Evolutionary conservation across 2,797 vertebrate species (phyloP).

Genomic region (Lepus oiostolus): DNA sequence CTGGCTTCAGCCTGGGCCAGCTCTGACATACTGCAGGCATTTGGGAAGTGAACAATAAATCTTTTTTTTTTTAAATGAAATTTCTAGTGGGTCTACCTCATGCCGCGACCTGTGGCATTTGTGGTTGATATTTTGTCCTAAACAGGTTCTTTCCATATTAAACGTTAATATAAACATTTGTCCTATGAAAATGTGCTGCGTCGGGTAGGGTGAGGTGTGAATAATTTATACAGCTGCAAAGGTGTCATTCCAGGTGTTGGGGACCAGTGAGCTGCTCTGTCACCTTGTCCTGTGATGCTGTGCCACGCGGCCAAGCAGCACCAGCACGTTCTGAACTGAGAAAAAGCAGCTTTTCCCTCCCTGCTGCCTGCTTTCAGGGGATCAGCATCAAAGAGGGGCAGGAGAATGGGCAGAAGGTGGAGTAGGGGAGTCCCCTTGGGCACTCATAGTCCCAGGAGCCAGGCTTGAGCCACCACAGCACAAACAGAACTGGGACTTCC

Average conservation of each 20-base stretch:
- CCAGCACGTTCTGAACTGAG: not conserved
- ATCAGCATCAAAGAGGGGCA: not conserved
- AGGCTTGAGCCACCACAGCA: not conserved
- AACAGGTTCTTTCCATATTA: not conserved
- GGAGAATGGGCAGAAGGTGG: not conserved
- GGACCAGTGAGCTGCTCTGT: not conserved
- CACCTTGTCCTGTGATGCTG: not conserved
- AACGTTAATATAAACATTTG: slow-evolving; percentile 8
- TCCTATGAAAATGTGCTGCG: slow-evolving; percentile 5
- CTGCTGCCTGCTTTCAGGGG: not conserved
- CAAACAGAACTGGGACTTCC: rapidly evolving
- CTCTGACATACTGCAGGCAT: too few species aligned
- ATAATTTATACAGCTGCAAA: not conserved
- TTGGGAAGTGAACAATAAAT: too few species aligned
- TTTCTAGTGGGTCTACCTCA: too few species aligned
- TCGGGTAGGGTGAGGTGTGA: not conserved
- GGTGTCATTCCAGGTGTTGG: not conserved
- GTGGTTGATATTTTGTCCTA: not conserved
- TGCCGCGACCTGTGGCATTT: not conserved
- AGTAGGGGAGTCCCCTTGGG: not conserved
- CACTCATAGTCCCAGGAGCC: not conserved
- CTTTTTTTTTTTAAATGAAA: too few species aligned
- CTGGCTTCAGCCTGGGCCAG: too few species aligned
- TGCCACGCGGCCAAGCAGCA: not conserved
- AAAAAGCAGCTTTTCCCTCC: not conserved